Evolutionary conservation across 2,797 vertebrate species (phyloP).

Genomic region (Bradypodion ventrale): DNA sequence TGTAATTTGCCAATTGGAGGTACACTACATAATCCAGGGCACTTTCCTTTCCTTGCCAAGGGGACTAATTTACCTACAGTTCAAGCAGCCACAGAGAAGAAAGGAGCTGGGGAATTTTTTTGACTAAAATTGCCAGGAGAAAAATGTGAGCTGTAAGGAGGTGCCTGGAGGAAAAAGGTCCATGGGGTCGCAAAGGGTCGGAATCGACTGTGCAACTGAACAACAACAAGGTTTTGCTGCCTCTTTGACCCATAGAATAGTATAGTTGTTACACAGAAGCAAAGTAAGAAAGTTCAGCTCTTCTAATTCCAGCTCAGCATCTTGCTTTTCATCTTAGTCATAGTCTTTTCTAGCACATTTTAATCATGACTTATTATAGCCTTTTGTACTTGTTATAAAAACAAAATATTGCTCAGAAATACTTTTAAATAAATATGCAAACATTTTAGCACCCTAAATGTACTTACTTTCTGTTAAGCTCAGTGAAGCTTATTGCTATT

Average conservation of each 20-base stretch:
- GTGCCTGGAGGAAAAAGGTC: no score
- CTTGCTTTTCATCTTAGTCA: slow-evolving; percentile 54
- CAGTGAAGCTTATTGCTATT: background rate
- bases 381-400: slow-evolving; percentile 31
- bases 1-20: background rate
- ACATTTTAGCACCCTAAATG: slow-evolving; percentile 29
- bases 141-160: slow-evolving; percentile 46
- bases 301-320: slow-evolving; percentile 39
- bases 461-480: background rate
- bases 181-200: no score
- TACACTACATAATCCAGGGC: slow-evolving; percentile 14
- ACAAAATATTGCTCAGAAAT: slow-evolving; percentile 50
- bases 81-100: background rate
- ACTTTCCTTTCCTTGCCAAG: background rate
- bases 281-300: slow-evolving; percentile 41
- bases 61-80: slow-evolving; percentile 6
- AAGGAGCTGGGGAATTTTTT: slow-evolving; percentile 46
- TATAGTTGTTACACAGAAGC: slow-evolving; percentile 25
- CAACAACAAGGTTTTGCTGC: no score
- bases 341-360: slow-evolving; percentile 36
- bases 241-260: slow-evolving; percentile 39
- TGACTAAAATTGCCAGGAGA: slow-evolving; percentile 45
- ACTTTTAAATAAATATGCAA: slow-evolving; percentile 39
- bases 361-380: slow-evolving; percentile 41
- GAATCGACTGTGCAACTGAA: no score